Evolutionary conservation across 2,113 vertebrate species (phyloP), one percentile per base, ranked within the genome.

Genomic region (Mustela lutreola): DNA sequence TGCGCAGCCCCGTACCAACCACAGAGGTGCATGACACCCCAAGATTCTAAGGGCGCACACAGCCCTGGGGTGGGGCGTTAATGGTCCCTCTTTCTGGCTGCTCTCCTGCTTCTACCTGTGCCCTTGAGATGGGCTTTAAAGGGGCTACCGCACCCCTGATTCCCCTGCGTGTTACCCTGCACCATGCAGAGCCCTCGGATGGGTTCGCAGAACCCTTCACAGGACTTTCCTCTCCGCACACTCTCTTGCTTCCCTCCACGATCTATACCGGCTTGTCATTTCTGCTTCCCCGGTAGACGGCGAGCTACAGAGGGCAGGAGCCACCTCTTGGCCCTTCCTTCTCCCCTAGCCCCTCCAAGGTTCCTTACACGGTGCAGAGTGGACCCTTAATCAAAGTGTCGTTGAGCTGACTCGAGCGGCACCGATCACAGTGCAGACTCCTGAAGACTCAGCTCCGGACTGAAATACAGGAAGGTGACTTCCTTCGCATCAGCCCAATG

Each of bases 1-100:
- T 58, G 36, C 7, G 21, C 11, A 4, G 28, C 33, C 19, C 45
- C 2, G 2, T 7, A 22, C 6, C 1, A 1, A 1, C 53, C 63
- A 42, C 18, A 19, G 9, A 12, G 65, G 78, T 19, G 15, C 42
- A 10, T 6, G 9, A 12, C 16, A 75, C 48, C 36, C 28, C 36
- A 53, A 76, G 50, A 94, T 26, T 33, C 89, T 33, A 56, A 67
- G 21, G 42, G 56, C 26, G 12, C 11, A 58, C 26, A 15, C 1
- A 7, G 3, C 26, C 16, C 50, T 53, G 22, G 14, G 50, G 7
- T 8, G 33, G 53, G 50, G 12, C 3, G 4, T 31, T 53, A 53
- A 62, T 15, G 22, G 11, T 24, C 82, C 50, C 19, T 53, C 10
- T 89, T 45, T 70, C 82, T 21, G 31, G 15, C 12, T 65, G 73